A percentile compares a stretch with the other conserved stretches of the same genome.
phyloP scores from a whole-genome alignment of 2,113 vertebrate species.

The Motacilla tschutschensis region DNA sequence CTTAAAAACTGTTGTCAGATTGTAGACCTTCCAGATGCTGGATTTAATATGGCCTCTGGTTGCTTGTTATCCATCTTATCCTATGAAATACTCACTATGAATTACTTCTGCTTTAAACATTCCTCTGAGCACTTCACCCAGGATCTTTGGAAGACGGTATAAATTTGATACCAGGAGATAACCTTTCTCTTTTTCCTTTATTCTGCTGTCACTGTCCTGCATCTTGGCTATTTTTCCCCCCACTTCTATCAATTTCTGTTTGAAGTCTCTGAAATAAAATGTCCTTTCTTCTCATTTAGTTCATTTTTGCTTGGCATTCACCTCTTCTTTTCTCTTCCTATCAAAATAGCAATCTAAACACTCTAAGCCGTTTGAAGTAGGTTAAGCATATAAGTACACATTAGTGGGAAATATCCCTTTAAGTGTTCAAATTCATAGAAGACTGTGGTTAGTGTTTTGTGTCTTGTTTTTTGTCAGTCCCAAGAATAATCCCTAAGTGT shows the following conservation, averaged over 20 bases:
- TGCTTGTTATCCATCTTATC: not conserved
- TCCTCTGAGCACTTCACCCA: not conserved
- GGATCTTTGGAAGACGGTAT: not conserved
- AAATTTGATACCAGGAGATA: not conserved
- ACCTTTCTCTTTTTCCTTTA: not conserved
- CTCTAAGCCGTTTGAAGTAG: not conserved
- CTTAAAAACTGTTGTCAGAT: not conserved
- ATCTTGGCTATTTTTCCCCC: not conserved
- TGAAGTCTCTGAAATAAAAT: constrained; percentile 19
- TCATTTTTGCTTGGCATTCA: not conserved
- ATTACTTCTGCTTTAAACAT: constrained; percentile 10
- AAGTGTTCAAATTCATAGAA: not conserved
- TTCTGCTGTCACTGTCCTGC: constrained; percentile 5
- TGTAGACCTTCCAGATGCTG: not conserved
- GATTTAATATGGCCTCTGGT: not conserved
- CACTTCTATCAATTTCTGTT: constrained; percentile 7
- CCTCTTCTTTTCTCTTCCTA: not conserved
- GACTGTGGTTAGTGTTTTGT: not conserved
- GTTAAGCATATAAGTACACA: not conserved
- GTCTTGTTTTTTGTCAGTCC: constrained; percentile 27
- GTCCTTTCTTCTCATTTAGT: not conserved
- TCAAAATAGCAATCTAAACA: not conserved
- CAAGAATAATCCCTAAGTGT: constrained; percentile 22
- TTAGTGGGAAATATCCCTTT: not conserved
- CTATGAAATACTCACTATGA: not conserved